Percentiles rank a stretch among this genome's conserved stretches.
Evolutionary conservation across 2,113 vertebrate genomes (phyloP).

Genomic region (Zosterops borbonicus): DNA sequence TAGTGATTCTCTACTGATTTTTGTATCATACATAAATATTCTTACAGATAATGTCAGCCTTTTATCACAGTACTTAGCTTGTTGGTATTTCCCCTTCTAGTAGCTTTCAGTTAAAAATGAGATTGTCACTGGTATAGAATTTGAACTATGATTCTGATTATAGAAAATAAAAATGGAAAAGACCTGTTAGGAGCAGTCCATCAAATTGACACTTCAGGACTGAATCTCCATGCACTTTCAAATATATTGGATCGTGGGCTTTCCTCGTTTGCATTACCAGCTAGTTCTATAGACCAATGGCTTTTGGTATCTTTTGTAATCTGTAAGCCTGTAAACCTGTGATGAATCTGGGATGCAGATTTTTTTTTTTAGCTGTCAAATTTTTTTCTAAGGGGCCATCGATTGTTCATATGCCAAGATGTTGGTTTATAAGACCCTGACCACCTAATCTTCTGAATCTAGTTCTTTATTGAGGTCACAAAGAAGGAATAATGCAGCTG

Average conservation of each 20-base stretch:
- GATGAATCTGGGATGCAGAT: not conserved
- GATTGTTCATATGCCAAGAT: not conserved
- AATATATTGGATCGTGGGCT: not conserved
- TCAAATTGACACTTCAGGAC: not conserved
- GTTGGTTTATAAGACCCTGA: not conserved
- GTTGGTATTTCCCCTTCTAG: not conserved
- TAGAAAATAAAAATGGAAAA: not conserved
- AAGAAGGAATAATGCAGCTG: not conserved
- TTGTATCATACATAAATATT: not conserved
- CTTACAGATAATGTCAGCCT: not conserved
- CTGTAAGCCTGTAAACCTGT: not conserved
- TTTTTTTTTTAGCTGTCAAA: not conserved
- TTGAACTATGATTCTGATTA: not conserved
- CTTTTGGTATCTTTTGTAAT: not conserved
- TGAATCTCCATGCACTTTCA: not conserved
- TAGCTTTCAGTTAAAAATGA: not conserved
- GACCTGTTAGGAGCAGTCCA: not conserved
- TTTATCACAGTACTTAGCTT: not conserved
- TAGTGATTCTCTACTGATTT: not conserved
- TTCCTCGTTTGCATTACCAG: not conserved
- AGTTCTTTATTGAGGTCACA: not conserved
- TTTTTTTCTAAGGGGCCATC: not conserved
- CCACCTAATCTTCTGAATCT: not conserved
- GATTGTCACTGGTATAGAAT: not conserved
- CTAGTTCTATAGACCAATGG: not conserved